phyloP scores from a whole-genome alignment of 2,797 vertebrate species.

The Gymnoscopelus microlampas region DNA sequence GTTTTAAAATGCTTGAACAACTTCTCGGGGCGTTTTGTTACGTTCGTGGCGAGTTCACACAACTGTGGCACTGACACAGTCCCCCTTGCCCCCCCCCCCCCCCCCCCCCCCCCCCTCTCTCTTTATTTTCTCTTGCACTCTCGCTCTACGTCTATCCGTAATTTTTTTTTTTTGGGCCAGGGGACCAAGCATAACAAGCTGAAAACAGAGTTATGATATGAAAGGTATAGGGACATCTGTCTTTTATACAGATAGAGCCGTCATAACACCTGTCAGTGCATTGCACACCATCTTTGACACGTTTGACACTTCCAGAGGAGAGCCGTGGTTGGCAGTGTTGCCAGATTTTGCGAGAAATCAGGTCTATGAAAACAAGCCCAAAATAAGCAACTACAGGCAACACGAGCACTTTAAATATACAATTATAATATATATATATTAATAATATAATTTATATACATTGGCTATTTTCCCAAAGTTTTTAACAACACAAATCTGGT shows the following conservation, averaged over 20 bases:
- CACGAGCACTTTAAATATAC: too few species aligned
- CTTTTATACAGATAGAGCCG: constrained; percentile 53
- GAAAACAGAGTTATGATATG: constrained; percentile 30
- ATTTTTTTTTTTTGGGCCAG: constrained; percentile 25
- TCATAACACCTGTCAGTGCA: constrained; percentile 59
- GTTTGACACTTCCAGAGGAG: constrained; percentile 48
- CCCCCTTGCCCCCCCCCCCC: not conserved
- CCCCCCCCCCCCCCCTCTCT: not conserved
- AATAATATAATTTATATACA: too few species aligned
- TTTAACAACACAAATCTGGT: too few species aligned
- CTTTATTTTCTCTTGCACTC: constrained; percentile 37
- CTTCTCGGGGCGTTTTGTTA: constrained; percentile 72
- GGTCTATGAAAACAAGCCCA: too few species aligned
- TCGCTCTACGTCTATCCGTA: constrained; percentile 55
- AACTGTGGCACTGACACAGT: constrained; percentile 50
- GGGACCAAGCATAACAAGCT: constrained; percentile 61
- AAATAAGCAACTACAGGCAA: too few species aligned
- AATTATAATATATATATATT: too few species aligned
- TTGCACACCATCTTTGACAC: constrained; percentile 36
- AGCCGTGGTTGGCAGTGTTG: too few species aligned
- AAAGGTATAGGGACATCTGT: constrained; percentile 65
- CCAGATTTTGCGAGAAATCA: too few species aligned
- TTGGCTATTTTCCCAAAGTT: too few species aligned
- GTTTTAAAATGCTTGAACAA: constrained; percentile 76
- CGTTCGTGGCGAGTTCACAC: constrained; percentile 60